A percentile compares a stretch with the other conserved stretches of the same genome.
Evolutionary conservation across 2,888 invertebrate genomes (phyloP).

Genomic region (Papilio gigon): DNA sequence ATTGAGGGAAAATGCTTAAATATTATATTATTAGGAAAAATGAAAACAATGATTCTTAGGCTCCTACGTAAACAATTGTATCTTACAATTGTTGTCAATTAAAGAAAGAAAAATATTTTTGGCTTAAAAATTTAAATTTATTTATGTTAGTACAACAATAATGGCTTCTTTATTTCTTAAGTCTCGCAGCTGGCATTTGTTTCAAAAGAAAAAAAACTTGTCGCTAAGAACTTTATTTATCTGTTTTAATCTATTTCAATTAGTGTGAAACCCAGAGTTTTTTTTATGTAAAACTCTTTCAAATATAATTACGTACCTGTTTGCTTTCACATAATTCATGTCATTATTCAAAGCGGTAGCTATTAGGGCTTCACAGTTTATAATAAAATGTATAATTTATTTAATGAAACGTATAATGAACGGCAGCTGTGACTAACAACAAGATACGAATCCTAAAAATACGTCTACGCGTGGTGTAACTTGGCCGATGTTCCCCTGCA

Average conservation of each 20-base stretch:
- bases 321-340: conserved; percentile 20
- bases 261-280: not conserved
- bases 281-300: not conserved
- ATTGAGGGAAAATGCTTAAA: too few relatives aligned
- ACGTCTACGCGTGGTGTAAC: conserved; percentile 65
- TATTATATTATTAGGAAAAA: too few relatives aligned
- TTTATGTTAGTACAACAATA: not conserved
- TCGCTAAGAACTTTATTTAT: not conserved
- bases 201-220: not conserved
- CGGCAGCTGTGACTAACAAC: conserved; percentile 62
- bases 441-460: conserved; percentile 69
- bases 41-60: not conserved
- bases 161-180: not conserved
- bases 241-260: not conserved
- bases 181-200: not conserved
- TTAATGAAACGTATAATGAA: conserved; percentile 42
- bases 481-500: conserved; percentile 57
- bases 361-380: conserved; percentile 28
- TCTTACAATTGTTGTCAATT: not conserved
- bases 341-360: conserved; percentile 7
- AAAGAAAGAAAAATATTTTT: not conserved
- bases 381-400: conserved; percentile 37
- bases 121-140: not conserved
- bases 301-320: conserved; percentile 11
- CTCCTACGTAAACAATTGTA: not conserved